Conservation (phyloP, 2,113 vertebrate species). For the Zingel zingel region DNA sequence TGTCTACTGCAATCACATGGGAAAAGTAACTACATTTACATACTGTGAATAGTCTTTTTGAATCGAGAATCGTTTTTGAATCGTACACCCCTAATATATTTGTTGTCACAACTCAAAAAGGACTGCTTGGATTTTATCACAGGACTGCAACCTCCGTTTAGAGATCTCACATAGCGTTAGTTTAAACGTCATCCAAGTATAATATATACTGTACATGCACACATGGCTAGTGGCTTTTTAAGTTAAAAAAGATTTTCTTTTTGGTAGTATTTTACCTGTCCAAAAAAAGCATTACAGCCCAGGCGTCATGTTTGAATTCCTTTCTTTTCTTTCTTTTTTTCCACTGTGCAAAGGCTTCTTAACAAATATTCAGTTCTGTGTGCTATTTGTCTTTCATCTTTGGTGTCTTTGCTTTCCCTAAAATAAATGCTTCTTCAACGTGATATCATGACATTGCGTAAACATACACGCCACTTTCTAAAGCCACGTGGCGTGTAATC, state of each 20-base stretch:
- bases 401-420: not conserved
- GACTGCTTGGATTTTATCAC: conserved; percentile 30
- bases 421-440: not conserved
- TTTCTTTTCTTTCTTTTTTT: conserved; percentile 23
- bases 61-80: too few species aligned
- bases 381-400: conserved; percentile 22
- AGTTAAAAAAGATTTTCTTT: conserved; percentile 18
- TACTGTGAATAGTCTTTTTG: too few species aligned
- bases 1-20: too few species aligned
- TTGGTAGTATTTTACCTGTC: not conserved
- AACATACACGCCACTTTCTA: too few species aligned
- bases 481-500: too few species aligned
- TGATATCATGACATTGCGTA: too few species aligned
- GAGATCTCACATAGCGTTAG: not conserved
- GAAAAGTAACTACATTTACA: too few species aligned
- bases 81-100: not conserved
- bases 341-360: not conserved
- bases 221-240: conserved; percentile 15
- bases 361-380: conserved; percentile 13
- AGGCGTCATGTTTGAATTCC: conserved; percentile 7
- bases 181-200: not conserved
- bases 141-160: not conserved
- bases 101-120: not conserved
- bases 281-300: not conserved
- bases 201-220: conserved; percentile 11